phyloP scores from a whole-genome alignment of 2,888 invertebrate genomes.

The Aleiodes leptofemur region DNA sequence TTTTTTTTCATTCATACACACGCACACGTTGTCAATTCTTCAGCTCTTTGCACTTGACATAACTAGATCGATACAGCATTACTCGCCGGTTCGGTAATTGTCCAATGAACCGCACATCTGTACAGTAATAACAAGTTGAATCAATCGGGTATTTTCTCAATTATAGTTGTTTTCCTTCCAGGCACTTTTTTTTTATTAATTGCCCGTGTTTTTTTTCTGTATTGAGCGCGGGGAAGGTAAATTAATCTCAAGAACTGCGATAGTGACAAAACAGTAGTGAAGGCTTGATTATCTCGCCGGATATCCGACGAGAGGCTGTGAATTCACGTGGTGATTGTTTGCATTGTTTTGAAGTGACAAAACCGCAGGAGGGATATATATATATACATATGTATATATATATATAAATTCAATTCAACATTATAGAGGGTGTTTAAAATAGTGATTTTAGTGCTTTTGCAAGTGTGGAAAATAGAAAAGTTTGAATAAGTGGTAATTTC shows the following conservation, averaged over 20 bases:
- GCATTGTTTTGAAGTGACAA: conserved; percentile 24
- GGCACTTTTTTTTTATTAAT: background rate
- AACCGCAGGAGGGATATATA: background rate
- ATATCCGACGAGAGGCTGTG: conserved; percentile 25
- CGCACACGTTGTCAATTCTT: too few relatives aligned
- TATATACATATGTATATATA: conserved; percentile 17
- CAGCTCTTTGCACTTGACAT: too few relatives aligned
- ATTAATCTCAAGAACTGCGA: conserved; percentile 8
- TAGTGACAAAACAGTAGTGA: conserved; percentile 15
- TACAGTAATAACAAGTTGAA: background rate
- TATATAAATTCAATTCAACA: conserved; percentile 17
- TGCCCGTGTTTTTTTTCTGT: background rate
- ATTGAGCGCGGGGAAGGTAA: background rate
- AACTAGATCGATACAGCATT: too few relatives aligned
- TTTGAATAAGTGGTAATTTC: background rate
- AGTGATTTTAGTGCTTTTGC: conserved; percentile 19
- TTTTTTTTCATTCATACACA: too few relatives aligned
- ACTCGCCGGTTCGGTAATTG: too few relatives aligned
- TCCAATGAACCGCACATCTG: too few relatives aligned
- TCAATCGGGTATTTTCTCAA: background rate
- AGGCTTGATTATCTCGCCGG: conserved; percentile 23
- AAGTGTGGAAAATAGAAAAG: background rate
- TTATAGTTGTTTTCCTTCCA: background rate
- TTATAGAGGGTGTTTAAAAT: conserved; percentile 14
- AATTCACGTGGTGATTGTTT: conserved; percentile 34